Percentiles rank a stretch among this genome's conserved stretches.
These are phyloP conservation scores for Paramormyrops kingsleyae DNA, from an alignment of 2,113 vertebrate genomes.

Conservation along the genomic window DNA sequence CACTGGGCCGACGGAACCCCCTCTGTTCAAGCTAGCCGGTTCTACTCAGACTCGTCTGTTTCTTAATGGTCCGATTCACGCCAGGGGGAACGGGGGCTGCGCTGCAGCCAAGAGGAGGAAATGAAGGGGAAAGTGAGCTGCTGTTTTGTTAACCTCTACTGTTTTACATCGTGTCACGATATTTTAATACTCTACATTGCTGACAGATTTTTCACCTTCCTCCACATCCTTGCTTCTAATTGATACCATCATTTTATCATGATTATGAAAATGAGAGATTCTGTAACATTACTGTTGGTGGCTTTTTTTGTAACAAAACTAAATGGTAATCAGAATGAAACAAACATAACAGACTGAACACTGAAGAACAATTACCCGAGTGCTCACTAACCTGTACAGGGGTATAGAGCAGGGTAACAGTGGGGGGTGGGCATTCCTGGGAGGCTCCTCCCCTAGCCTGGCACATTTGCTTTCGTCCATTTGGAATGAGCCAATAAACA, in stretches of 20 bases:
- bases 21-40: background rate
- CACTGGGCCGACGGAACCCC: background rate
- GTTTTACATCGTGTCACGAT: background rate
- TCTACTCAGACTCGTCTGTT: background rate
- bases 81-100: background rate
- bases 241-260: background rate
- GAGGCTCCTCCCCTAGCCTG: background rate
- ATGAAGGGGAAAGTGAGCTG: background rate
- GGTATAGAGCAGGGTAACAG: background rate
- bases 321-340: background rate
- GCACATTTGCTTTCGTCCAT: slow-evolving; percentile 24
- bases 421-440: background rate
- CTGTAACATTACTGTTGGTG: background rate
- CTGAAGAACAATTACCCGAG: background rate
- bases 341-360: background rate
- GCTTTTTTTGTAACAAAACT: background rate
- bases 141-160: background rate
- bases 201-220: background rate
- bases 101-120: background rate
- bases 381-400: background rate
- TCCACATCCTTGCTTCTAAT: background rate
- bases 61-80: background rate
- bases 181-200: background rate
- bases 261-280: background rate
- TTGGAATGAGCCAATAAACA: slow-evolving; percentile 48